Percentiles rank a stretch among this genome's conserved stretches.
Evolutionary conservation across 1,140 invertebrate genomes (phyloP).

Genomic region (Pararge aegeria): DNA sequence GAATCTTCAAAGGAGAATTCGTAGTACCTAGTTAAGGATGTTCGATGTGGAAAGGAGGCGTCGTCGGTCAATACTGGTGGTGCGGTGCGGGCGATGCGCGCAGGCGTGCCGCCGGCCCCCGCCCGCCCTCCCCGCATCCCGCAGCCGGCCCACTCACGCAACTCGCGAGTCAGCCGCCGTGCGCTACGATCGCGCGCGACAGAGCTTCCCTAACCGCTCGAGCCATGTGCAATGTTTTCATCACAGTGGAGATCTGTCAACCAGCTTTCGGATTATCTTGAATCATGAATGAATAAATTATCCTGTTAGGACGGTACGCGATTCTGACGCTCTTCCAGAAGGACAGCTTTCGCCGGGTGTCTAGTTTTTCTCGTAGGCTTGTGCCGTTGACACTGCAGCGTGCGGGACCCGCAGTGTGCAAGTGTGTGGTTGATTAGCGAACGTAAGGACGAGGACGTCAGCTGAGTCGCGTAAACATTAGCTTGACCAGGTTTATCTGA

Average conservation of each 20-base stretch:
- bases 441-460: conserved; percentile 51
- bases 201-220: conserved; percentile 42
- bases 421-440: conserved; percentile 75
- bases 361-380: conserved; percentile 67
- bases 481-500: conserved; percentile 45
- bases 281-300: conserved; percentile 57
- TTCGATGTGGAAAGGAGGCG: conserved; percentile 76
- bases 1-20: conserved; percentile 72
- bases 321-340: conserved; percentile 19
- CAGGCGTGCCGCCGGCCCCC: conserved; percentile 53
- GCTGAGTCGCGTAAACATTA: conserved; percentile 76
- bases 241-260: conserved; percentile 57
- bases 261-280: conserved; percentile 35
- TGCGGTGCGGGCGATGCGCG: conserved; percentile 62
- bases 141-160: conserved; percentile 60
- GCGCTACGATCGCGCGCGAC: conserved; percentile 66
- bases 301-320: conserved; percentile 7
- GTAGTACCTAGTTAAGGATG: conserved; percentile 75
- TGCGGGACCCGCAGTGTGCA: conserved; percentile 74
- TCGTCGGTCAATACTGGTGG: conserved; percentile 78
- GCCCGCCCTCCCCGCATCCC: conserved; percentile 20
- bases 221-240: conserved; percentile 74
- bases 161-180: conserved; percentile 72
- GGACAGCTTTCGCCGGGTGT: conserved; percentile 66
- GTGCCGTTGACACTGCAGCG: conserved; percentile 75